Evolutionary conservation across 2,888 invertebrate species (phyloP).

Genomic region (Helleia helle): DNA sequence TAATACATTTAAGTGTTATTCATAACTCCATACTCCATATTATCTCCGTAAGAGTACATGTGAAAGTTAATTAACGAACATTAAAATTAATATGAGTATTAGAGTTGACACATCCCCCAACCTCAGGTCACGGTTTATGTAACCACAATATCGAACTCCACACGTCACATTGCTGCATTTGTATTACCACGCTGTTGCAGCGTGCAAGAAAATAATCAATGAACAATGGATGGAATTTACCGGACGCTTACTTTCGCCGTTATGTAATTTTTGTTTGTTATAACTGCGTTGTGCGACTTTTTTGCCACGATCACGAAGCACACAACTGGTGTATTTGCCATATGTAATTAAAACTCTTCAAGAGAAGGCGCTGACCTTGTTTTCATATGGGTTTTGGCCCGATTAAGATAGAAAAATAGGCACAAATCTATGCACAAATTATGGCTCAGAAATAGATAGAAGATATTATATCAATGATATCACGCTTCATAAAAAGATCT

Average conservation of each 20-base stretch:
- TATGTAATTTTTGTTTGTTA: slow-evolving; percentile 4
- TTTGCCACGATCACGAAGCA: no score
- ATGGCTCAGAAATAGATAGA: no score
- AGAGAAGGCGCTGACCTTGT: no score
- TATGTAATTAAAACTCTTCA: no score
- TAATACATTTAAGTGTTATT: no score
- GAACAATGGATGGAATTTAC: neutral
- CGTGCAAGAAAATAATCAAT: neutral
- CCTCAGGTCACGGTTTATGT: slow-evolving; percentile 2
- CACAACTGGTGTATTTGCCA: no score
- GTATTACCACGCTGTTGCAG: neutral
- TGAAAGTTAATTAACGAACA: slow-evolving; percentile 7
- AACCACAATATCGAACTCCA: neutral
- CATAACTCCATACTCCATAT: neutral
- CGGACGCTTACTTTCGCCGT: slow-evolving; percentile 6
- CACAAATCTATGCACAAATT: no score
- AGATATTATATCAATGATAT: no score
- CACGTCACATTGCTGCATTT: slow-evolving; percentile 1
- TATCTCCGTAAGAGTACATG: neutral
- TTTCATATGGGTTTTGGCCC: no score
- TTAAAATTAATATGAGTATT: slow-evolving; percentile 3
- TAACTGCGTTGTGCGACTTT: no score
- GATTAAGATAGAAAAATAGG: no score
- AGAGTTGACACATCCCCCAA: slow-evolving; percentile 6
- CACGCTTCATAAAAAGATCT: no score